Evolutionary conservation across 2,113 vertebrate genomes (phyloP).

Genomic region (Rhinoptilus africanus): DNA sequence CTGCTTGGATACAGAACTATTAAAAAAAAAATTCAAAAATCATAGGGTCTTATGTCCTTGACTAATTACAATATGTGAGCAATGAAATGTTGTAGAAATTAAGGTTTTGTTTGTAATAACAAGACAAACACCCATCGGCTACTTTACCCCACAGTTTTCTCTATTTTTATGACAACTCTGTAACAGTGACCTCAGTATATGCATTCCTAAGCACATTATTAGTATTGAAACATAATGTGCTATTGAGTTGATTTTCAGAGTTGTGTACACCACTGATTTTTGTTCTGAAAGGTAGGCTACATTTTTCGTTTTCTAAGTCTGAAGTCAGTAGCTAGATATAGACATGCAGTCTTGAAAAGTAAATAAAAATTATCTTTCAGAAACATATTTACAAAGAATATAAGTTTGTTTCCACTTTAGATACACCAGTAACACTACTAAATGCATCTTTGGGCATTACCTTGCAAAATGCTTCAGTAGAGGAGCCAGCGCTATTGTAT

Average conservation of each 20-base stretch:
- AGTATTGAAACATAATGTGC: neutral
- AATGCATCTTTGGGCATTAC: neutral
- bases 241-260: neutral
- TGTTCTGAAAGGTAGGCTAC: neutral
- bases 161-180: neutral
- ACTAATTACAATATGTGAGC: neutral
- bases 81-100: neutral
- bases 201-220: neutral
- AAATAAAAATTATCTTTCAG: neutral
- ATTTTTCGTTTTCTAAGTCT: neutral
- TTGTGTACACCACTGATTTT: neutral
- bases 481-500: neutral
- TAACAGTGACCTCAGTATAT: neutral
- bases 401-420: neutral
- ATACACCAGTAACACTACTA: neutral
- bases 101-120: neutral
- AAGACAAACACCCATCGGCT: neutral
- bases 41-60: neutral
- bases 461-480: neutral
- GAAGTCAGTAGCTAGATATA: neutral
- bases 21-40: neutral
- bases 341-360: neutral
- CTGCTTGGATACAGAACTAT: neutral
- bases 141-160: neutral
- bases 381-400: neutral